phyloP scores from a whole-genome alignment of 2,888 invertebrate genomes.

The Clivina fossor region DNA sequence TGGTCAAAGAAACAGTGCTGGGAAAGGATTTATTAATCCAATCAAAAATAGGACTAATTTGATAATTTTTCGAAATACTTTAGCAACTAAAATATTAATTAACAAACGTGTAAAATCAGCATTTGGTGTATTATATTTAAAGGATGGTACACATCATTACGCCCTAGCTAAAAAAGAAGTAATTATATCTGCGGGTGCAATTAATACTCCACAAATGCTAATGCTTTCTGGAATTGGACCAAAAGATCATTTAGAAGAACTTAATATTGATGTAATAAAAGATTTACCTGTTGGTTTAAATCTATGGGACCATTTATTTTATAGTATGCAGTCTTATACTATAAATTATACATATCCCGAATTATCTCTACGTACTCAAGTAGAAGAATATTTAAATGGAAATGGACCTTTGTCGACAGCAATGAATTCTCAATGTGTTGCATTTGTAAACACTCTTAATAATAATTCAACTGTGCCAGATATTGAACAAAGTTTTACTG shows the following conservation, averaged over 20 bases:
- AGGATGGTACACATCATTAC: conserved; percentile 29
- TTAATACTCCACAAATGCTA: conserved; percentile 37
- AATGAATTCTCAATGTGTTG: conserved; percentile 41
- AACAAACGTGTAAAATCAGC: conserved; percentile 16
- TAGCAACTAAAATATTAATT: conserved; percentile 26
- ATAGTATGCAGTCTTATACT: conserved; percentile 33
- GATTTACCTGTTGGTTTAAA: conserved; percentile 39
- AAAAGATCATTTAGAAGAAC: conserved; percentile 30
- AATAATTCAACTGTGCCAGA: conserved; percentile 41
- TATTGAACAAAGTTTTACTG: conserved; percentile 42
- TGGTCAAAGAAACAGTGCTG: conserved; percentile 36
- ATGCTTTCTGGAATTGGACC: conserved; percentile 38
- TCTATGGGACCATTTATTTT: conserved; percentile 39
- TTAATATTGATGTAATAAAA: conserved; percentile 34
- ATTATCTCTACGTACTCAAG: conserved; percentile 15
- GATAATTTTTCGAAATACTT: conserved; percentile 28
- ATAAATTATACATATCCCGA: conserved; percentile 36
- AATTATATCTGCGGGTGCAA: conserved; percentile 34
- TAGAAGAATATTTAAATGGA: conserved; percentile 39
- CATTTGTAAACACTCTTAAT: conserved; percentile 34
- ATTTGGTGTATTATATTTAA: conserved; percentile 35
- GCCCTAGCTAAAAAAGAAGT: conserved; percentile 35
- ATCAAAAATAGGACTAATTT: conserved; percentile 34
- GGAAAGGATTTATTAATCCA: conserved; percentile 34
- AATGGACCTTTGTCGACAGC: conserved; percentile 40